Evolutionary conservation across 2,888 invertebrate genomes (phyloP).

Genomic region (Tipula helvola): DNA sequence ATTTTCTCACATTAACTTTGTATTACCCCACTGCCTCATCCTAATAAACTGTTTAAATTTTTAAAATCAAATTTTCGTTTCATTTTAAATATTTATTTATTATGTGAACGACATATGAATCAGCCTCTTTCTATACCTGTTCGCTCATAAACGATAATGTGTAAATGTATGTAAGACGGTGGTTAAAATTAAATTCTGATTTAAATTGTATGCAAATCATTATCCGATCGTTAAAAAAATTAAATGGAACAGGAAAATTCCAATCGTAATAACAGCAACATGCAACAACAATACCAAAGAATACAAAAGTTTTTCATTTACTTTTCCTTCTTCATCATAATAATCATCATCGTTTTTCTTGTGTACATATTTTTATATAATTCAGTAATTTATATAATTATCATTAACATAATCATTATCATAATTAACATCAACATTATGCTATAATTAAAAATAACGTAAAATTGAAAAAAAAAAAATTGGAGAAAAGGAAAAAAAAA

Average conservation of each 20-base stretch:
- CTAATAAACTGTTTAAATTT: background rate
- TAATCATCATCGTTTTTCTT: background rate
- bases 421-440: background rate
- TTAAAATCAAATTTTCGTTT: background rate
- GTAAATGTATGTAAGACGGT: background rate
- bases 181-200: background rate
- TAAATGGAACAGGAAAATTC: background rate
- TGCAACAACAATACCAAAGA: background rate
- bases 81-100: too few relatives aligned
- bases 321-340: background rate
- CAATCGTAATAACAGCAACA: background rate
- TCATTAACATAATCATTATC: background rate
- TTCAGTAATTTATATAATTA: background rate
- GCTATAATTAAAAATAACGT: background rate
- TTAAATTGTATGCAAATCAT: background rate
- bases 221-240: background rate
- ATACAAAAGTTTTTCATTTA: background rate
- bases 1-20: too few relatives aligned
- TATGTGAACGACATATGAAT: too few relatives aligned
- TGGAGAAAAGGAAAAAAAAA: background rate
- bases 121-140: background rate
- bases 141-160: background rate
- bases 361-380: background rate
- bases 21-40: too few relatives aligned
- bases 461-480: background rate